phyloP scores from a whole-genome alignment of 2,113 vertebrate genomes.

The Sus scrofa region T2T-Sscrofa CM000830.6:69908001-69908500 shows the following conservation, averaged over 20 bases:
- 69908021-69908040: conserved; percentile 87
- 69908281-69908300: conserved; percentile 63
- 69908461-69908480: conserved; percentile 28
- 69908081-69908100: conserved; percentile 87
- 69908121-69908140: conserved; percentile 67
- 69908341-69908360: background rate
- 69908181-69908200: conserved; percentile 61
- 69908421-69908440: conserved; percentile 11
- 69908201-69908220: conserved; percentile 62
- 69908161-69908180: conserved; percentile 74
- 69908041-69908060: conserved; percentile 84
- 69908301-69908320: background rate
- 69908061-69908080: conserved; percentile 84
- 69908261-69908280: conserved; percentile 26
- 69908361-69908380: background rate
- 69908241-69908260: conserved; percentile 55
- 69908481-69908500: background rate
- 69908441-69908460: background rate
- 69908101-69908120: conserved; percentile 59
- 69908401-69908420: background rate
- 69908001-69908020: conserved; percentile 84
- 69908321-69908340: conserved; percentile 6
- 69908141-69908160: conserved; percentile 61
- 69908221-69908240: conserved; percentile 62
- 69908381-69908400: background rate